Conservation (phyloP, 30 jellyfish, hydroid and myxozoan species). For the Haliclystus octoradiatus region DNA sequence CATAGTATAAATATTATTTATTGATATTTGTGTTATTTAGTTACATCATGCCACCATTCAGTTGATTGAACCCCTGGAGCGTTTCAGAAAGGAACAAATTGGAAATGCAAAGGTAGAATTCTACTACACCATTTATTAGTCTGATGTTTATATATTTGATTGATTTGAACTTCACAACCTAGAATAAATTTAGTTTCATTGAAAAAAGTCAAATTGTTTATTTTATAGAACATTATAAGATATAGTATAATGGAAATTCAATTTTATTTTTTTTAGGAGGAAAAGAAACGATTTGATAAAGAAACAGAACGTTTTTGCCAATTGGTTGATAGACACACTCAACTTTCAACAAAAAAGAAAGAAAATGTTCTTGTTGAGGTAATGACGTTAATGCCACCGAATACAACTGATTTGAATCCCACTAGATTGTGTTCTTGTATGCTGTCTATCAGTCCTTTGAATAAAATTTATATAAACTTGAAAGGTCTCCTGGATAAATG, state of each 20-base stretch:
- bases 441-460: too few relatives aligned
- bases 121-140: not conserved
- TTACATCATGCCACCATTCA: conserved; percentile 78
- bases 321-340: conserved; percentile 51
- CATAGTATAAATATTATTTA: not conserved
- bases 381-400: too few relatives aligned
- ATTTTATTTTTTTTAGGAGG: conserved; percentile 53
- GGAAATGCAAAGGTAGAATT: conserved; percentile 80
- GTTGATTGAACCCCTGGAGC: conserved; percentile 74
- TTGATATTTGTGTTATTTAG: conserved; percentile 18
- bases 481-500: too few relatives aligned
- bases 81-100: conserved; percentile 74
- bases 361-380: conserved; percentile 82
- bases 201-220: too few relatives aligned
- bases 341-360: conserved; percentile 78
- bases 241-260: too few relatives aligned
- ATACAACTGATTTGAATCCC: too few relatives aligned
- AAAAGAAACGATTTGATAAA: conserved; percentile 73
- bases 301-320: conserved; percentile 70
- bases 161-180: too few relatives aligned
- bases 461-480: too few relatives aligned
- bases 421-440: too few relatives aligned
- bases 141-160: too few relatives aligned
- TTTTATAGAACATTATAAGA: too few relatives aligned
- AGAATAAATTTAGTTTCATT: too few relatives aligned